Evolutionary conservation across 1,140 invertebrate species (phyloP), one percentile per base, ranked within the genome.

Genomic region (Ostrea edulis): DNA sequence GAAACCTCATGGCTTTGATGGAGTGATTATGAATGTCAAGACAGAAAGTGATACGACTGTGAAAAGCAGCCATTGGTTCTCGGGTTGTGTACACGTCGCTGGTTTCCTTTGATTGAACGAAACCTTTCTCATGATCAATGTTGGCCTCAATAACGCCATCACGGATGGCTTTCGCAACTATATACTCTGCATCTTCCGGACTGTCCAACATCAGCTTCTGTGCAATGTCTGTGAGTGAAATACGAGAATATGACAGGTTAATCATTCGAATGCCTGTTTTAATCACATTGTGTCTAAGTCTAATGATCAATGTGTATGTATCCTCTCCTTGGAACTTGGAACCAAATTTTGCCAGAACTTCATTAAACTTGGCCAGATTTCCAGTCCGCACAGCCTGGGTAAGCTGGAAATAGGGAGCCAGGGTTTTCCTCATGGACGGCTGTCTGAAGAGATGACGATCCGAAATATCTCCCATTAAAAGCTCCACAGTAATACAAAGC

Each of bases 71-170:
- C 93, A 99, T 97, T 0, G 99, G 99, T 94, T 99, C 99, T 84
- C 97, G 96, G 7, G 99, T 99, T 89, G 98, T 98, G 95, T 99
- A 99, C 91, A 99, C 97, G 94, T 99, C 98, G 4, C 97, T 97
- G 68, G 98, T 98, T 94, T 99, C 98, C 94, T 99, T 99, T 92
- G 98, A 99, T 89, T 98, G 97, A 97, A 99, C 99, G 93, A 98
- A 99, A 22, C 98, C 98, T 90, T 97, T 97, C 94, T 98, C 98
- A 88, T 99, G 98, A 95, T 99, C 98, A 89, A 99, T 96, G 0
- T 97, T 98, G 0, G 99, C 99, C 95, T 99, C 98, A 94, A 99
- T 99, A 0, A 99, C 99, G 82, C 98, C 98, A 96, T 99, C 99
- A 83, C 98, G 96, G 86, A 99, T 99, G n/a, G 99, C 99, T 96